These are phyloP conservation scores for Heliconius aoede DNA, from an alignment of 2,888 invertebrate species.

Conservation along the genomic window DNA sequence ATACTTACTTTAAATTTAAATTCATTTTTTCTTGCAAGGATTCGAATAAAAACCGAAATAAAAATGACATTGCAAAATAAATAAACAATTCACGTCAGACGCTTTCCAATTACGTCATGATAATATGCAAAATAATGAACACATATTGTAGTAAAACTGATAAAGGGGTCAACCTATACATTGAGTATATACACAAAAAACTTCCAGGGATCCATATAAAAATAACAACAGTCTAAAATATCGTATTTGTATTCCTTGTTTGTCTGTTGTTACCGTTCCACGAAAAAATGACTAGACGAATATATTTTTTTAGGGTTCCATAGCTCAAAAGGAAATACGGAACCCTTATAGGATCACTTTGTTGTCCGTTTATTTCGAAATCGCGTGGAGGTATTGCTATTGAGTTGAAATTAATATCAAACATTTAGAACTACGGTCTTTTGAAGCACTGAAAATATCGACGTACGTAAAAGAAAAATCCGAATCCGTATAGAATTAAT, in stretches of 20 bases:
- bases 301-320: too few species aligned
- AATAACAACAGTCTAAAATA: not conserved
- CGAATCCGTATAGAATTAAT: too few species aligned
- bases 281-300: not conserved
- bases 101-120: not conserved
- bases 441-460: too few species aligned
- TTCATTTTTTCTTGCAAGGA: not conserved
- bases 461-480: too few species aligned
- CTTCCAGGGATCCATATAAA: not conserved
- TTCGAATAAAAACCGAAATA: not conserved
- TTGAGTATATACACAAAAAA: not conserved
- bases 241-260: not conserved
- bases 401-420: too few species aligned
- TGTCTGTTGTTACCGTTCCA: not conserved
- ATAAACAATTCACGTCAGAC: not conserved
- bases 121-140: constrained; percentile 3
- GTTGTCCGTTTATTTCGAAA: too few species aligned
- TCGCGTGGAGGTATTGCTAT: too few species aligned
- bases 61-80: not conserved
- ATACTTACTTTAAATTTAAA: not conserved
- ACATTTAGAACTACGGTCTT: too few species aligned
- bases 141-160: not conserved
- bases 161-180: not conserved
- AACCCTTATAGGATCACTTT: too few species aligned
- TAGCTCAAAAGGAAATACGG: too few species aligned